Evolutionary conservation across 2,888 invertebrate genomes (phyloP).

Genomic region (Toxonevra muliebris): DNA sequence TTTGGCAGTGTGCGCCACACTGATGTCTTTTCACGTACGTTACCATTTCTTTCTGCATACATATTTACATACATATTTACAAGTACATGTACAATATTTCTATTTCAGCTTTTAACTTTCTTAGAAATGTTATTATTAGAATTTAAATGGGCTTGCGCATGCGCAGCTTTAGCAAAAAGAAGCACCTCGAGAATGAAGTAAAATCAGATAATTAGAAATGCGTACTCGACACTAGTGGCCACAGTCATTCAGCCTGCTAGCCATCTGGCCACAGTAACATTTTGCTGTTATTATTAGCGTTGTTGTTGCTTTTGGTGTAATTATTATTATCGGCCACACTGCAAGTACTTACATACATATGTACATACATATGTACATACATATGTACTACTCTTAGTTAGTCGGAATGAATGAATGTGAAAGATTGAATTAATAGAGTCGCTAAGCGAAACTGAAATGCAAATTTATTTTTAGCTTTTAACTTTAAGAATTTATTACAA

Average conservation of each 20-base stretch:
- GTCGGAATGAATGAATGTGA: no score
- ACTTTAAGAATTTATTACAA: no score
- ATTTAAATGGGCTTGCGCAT: neutral
- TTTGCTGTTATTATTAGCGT: neutral
- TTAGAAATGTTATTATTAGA: neutral
- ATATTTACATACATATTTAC: neutral
- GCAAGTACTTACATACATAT: neutral
- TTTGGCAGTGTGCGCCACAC: no score
- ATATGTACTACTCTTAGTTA: neutral
- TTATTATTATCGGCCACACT: no score
- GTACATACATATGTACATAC: constrained; percentile 1
- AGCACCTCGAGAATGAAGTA: constrained; percentile 55
- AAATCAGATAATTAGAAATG: constrained; percentile 59
- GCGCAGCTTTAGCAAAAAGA: neutral
- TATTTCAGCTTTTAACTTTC: neutral
- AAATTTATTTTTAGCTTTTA: no score
- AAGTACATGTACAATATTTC: neutral
- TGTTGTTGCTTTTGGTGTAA: neutral
- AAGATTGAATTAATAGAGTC: neutral
- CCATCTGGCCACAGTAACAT: constrained; percentile 11
- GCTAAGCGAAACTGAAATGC: neutral
- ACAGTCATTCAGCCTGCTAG: neutral
- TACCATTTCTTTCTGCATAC: neutral
- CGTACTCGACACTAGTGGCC: constrained; percentile 43
- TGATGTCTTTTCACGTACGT: neutral